These are phyloP conservation scores for Drosophila takahashii DNA, from an alignment of 1,140 invertebrate species.

Conservation along the genomic window DNA sequence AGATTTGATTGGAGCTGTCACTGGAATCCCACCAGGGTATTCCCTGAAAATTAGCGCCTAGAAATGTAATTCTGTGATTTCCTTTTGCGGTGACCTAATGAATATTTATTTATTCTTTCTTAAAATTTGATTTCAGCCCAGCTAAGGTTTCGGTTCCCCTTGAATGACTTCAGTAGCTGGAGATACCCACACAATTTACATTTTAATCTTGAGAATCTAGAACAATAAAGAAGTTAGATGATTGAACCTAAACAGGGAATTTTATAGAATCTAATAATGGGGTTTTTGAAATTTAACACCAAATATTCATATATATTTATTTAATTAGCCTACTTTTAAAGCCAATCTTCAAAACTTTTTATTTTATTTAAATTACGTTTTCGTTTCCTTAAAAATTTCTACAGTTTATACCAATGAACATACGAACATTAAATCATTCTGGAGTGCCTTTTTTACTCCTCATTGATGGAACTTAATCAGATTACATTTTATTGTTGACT, in stretches of 20 bases:
- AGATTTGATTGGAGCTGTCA: constrained; percentile 17
- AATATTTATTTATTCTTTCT: constrained; percentile 27
- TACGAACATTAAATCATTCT: constrained; percentile 5
- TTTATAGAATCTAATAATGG: not conserved
- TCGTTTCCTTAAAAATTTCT: not conserved
- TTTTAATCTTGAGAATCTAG: constrained; percentile 32
- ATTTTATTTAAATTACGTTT: not conserved
- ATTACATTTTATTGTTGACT: constrained; percentile 1
- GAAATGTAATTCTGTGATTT: not conserved
- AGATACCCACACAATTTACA: constrained; percentile 20
- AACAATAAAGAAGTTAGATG: constrained; percentile 12
- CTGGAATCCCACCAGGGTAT: constrained; percentile 30
- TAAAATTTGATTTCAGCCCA: not conserved
- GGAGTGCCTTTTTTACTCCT: not conserved
- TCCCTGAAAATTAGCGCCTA: constrained; percentile 16
- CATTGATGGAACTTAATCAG: constrained; percentile 13
- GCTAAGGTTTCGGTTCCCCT: constrained; percentile 26
- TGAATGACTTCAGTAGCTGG: constrained; percentile 8
- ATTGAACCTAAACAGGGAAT: not conserved
- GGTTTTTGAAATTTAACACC: not conserved
- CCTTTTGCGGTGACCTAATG: constrained; percentile 27
- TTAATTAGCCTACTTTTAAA: not conserved
- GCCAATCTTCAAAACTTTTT: not conserved
- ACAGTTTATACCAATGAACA: not conserved
- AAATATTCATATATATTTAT: not conserved